Base-by-base conservation (phyloP, 1,140 invertebrate species). In the Philotrypesis tridentata region DNA sequence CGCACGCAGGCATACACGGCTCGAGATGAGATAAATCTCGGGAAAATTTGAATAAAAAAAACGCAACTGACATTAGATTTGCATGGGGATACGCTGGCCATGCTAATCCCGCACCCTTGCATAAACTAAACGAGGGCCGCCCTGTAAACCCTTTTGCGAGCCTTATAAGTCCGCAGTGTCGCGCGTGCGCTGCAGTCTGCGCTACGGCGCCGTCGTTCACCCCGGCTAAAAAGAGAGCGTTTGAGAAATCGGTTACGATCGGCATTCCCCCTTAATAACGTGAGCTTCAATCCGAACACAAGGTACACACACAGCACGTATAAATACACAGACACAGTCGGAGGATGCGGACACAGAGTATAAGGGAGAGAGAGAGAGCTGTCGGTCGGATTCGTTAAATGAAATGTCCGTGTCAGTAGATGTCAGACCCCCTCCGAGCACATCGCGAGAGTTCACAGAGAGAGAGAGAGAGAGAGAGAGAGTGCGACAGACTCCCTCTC, bases 391-490 rank as follows among this genome's bases (percentile, higher is more conserved):
- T 86, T 85, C 70, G 84, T 80, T 87, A 83, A 88, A 88, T 85
- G 83, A 86, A 87, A 88, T 84, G 82, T 85, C 82, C 75, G 65
- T 83, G 84, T 82, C 83, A 84, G 68, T 86, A 70, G 68, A 84
- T 84, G 83, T 82, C 80, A 85, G 87, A 86, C 85, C 85, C 86
- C 85, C 85, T 88, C 74, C 76, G 65, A 37, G 60, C 14, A 48
- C 37, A 40, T 31, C 29, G 21, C 31, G 12, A 23, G 23, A n/a
- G 7, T 11, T 29, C 40, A 40, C 63, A 65, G 63, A 27, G 63
- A 63, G 55, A 60, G 55, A 60, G 55, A 60, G 60, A 37, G 67
- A 60, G 55, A 60, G 55, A 60, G n/a, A 60, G 65, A 70, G 67
- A 37, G 31, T 31, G 7, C 27, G 31, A 70, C 12, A 14, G 63